These are phyloP conservation scores for Hydrochoerus hydrochaeris DNA, from an alignment of 2,113 vertebrate genomes.

Conservation along the genomic window DNA sequence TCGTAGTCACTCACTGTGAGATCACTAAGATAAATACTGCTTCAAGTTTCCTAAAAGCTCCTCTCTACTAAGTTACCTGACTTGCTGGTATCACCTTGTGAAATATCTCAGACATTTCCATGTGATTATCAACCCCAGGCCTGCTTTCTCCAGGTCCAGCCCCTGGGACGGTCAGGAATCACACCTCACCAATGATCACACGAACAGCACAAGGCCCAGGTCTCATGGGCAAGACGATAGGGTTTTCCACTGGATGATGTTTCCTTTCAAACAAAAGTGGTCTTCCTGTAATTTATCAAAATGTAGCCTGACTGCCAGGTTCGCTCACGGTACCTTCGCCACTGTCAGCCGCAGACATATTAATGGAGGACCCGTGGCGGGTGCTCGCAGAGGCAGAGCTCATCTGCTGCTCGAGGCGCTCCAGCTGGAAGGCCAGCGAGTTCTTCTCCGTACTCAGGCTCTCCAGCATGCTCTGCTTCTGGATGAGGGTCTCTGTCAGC, in stretches of 20 bases:
- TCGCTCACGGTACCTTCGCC: constrained; percentile 86
- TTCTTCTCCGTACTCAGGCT: constrained; percentile 97
- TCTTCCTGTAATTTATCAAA: neutral
- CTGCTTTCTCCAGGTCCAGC: neutral
- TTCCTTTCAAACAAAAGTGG: constrained; percentile 33
- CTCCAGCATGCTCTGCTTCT: constrained; percentile 99
- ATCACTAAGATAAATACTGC: neutral
- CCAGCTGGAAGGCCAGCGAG: constrained; percentile 96
- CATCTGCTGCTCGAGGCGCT: constrained; percentile 95
- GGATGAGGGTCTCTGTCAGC: constrained; percentile 98
- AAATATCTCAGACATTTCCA: neutral
- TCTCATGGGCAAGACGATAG: neutral
- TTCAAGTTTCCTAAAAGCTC: neutral
- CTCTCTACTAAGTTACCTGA: neutral
- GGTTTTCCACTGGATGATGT: neutral
- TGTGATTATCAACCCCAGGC: too few species aligned
- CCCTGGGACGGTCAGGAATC: neutral
- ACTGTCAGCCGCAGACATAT: constrained; percentile 91
- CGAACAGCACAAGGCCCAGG: neutral
- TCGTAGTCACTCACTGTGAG: neutral
- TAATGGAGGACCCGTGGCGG: constrained; percentile 90
- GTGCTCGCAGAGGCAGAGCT: constrained; percentile 88
- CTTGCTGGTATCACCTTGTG: neutral
- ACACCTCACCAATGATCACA: neutral
- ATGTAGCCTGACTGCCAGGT: neutral